Evolutionary conservation across 2,797 vertebrate genomes (phyloP), one percentile per base, ranked within the genome.

Genomic region (Salmo trutta): DNA sequence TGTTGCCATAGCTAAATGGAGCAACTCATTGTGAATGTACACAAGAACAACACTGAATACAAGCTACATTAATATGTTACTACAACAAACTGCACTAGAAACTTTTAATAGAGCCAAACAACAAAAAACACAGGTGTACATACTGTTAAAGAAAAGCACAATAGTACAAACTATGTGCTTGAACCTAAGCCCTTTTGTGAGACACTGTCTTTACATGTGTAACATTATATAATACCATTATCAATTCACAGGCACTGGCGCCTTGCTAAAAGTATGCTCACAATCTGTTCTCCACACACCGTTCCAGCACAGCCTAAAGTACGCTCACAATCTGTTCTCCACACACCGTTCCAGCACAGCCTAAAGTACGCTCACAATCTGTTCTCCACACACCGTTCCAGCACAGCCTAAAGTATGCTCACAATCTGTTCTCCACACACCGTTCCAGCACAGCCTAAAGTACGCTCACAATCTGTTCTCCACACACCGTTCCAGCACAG

Each of bases 241-340:
- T 59, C 86, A 81, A 90, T 91, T 92, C 89, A 91, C 68, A 66
- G 79, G 84, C 88, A 90, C 77, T 86, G 86, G 84, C 80, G 89
- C 91, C 83, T 71, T 79, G 79, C 76, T 83, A 59, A 86, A 41
- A 82, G 89, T 36, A 36, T 36, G 33, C 33, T 33, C 33, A 31
- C 31, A 31, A 3, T 31, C 29, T 31, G 3, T 31, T 31, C 29
- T 31, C 29, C 29, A 31, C 29, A 31, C 3, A 31, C 3, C 3
- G 29, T 31, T 31, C 29, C 29, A 31, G 29, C 29, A 31, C 29
- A 31, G 29, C 29, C 29, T 31, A 31, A 31, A 2, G 29, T 31
- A 31, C 3, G 29, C 29, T 31, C 29, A 31, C 29, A 31, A 3
- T 31, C 29, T 31, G 3, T 31, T 31, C 29, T 31, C 29, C 29